A percentile compares a stretch with the other conserved stretches of the same genome.
Conservation (phyloP, 2,797 vertebrate genomes). For the Argya squamiceps region DNA sequence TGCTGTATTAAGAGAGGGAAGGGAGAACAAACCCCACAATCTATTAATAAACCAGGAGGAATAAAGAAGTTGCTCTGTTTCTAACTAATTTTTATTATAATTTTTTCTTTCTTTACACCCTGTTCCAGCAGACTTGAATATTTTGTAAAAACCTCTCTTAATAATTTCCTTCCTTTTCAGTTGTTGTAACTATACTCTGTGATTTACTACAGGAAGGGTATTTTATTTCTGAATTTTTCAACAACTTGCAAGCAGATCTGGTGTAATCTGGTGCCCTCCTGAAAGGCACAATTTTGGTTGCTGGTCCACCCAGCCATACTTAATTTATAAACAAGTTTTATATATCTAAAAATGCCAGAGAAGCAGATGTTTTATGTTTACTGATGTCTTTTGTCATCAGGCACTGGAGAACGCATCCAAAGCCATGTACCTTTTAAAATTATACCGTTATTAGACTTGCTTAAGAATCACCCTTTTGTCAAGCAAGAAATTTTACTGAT, state of each 20-base stretch:
- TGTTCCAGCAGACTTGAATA: neutral
- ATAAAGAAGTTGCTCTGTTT: neutral
- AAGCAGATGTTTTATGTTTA: neutral
- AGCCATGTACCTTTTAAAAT: neutral
- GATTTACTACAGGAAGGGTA: neutral
- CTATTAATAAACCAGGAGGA: neutral
- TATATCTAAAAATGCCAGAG: neutral
- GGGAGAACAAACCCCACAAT: neutral
- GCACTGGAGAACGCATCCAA: neutral
- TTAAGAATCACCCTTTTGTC: neutral
- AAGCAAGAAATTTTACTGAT: neutral
- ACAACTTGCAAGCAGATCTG: neutral
- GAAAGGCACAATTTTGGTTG: neutral
- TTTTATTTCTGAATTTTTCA: neutral
- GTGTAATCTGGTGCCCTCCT: neutral
- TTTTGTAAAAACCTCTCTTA: neutral
- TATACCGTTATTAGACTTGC: neutral
- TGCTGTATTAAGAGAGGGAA: neutral
- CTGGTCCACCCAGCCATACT: neutral
- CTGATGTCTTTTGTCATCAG: neutral
- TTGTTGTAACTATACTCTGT: neutral
- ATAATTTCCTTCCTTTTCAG: neutral
- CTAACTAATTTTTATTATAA: neutral
- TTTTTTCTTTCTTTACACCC: neutral
- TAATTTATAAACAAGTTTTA: neutral